Evolutionary conservation across 2,888 invertebrate genomes (phyloP).

Genomic region (Acanthosepion esculentum): DNA sequence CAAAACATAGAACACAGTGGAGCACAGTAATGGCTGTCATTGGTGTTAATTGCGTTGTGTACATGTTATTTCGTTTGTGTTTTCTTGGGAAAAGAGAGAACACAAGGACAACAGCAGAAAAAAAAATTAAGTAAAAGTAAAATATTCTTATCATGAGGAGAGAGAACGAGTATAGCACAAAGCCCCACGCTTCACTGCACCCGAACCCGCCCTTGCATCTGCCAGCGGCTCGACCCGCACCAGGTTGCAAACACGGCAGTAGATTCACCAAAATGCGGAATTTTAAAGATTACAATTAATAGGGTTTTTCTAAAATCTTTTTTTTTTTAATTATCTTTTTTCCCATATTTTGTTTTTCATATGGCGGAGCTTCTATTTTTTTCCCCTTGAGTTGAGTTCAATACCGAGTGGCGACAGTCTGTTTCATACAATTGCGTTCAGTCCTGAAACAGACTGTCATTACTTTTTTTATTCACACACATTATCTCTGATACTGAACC

Average conservation of each 20-base stretch:
- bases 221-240: neutral
- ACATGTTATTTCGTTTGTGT: neutral
- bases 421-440: too few species aligned
- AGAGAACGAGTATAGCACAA: neutral
- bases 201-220: neutral
- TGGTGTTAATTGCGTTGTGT: neutral
- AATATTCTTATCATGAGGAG: neutral
- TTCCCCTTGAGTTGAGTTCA: too few species aligned
- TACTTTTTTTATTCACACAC: too few species aligned
- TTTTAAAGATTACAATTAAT: too few species aligned
- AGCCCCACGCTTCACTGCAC: slow-evolving; percentile 13
- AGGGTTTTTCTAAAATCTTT: too few species aligned
- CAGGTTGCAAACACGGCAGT: neutral
- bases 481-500: too few species aligned
- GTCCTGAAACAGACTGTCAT: too few species aligned
- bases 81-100: neutral
- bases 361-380: too few species aligned
- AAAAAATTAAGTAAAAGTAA: neutral
- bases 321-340: too few species aligned
- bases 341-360: too few species aligned
- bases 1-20: too few species aligned
- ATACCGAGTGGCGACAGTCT: too few species aligned
- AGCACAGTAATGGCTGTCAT: neutral
- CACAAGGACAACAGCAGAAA: neutral
- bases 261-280: neutral